phyloP scores from a whole-genome alignment of 2,888 invertebrate species.

The Heliconius sara region DNA sequence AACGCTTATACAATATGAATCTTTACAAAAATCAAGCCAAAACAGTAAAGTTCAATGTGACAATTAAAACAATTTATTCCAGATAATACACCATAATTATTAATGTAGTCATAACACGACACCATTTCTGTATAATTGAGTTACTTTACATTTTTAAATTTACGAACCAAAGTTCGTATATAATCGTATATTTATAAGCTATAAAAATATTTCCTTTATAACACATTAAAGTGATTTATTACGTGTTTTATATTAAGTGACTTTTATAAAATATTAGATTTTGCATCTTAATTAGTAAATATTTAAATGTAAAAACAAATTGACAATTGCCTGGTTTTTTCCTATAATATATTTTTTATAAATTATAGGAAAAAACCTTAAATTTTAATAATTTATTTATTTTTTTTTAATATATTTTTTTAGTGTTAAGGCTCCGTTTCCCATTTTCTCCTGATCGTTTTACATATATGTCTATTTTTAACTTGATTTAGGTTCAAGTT shows the following conservation, averaged over 20 bases:
- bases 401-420: too few species aligned
- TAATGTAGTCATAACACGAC: slow-evolving; percentile 45
- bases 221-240: slow-evolving; percentile 22
- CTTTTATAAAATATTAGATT: neutral
- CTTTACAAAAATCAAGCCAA: too few species aligned
- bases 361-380: too few species aligned
- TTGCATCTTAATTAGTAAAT: slow-evolving; percentile 9
- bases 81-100: slow-evolving; percentile 38
- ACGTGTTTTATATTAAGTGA: slow-evolving; percentile 3
- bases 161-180: slow-evolving; percentile 23
- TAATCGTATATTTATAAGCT: slow-evolving; percentile 36
- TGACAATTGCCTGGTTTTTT: too few species aligned
- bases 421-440: too few species aligned
- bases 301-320: too few species aligned
- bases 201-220: slow-evolving; percentile 30
- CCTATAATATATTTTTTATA: too few species aligned
- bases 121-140: slow-evolving; percentile 33
- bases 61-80: slow-evolving; percentile 46
- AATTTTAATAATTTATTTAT: too few species aligned
- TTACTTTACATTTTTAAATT: slow-evolving; percentile 33
- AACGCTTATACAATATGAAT: too few species aligned
- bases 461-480: too few species aligned
- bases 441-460: too few species aligned
- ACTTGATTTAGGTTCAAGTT: too few species aligned
- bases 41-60: slow-evolving; percentile 37